These are phyloP conservation scores for Zaprionus camerounensis DNA, from an alignment of 1,140 invertebrate species.

Conservation along the genomic window DNA sequence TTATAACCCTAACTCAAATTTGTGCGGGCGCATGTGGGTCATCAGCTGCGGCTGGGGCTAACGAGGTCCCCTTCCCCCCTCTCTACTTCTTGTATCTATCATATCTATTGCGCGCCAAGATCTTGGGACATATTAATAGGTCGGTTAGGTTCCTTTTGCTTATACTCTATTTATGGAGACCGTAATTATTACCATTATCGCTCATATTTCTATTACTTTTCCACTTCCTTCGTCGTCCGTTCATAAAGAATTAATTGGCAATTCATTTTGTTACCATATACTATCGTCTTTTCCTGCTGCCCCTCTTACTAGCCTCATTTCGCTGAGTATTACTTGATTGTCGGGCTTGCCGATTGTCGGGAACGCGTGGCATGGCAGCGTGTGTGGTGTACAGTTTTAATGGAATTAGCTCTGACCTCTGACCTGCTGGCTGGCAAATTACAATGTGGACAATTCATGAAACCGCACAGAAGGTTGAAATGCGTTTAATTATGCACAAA, in stretches of 20 bases:
- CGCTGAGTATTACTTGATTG: conserved; percentile 27
- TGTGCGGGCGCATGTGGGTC: conserved; percentile 4
- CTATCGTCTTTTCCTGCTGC: conserved; percentile 29
- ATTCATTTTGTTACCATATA: conserved; percentile 64
- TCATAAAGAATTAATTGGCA: conserved; percentile 75
- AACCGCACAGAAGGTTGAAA: conserved; percentile 41
- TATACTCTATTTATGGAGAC: not conserved
- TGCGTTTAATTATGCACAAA: conserved; percentile 69
- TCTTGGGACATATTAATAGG: not conserved
- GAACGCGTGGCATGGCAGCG: not conserved
- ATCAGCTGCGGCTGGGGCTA: conserved; percentile 3
- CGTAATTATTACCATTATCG: conserved; percentile 5
- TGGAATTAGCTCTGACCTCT: conserved; percentile 60
- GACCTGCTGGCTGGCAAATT: conserved; percentile 72
- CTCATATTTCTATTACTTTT: conserved; percentile 11
- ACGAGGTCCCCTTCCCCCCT: not conserved
- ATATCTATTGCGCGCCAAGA: conserved; percentile 1
- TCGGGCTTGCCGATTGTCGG: conserved; percentile 27
- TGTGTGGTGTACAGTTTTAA: conserved; percentile 43
- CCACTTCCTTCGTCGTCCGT: not conserved
- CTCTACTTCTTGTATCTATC: not conserved
- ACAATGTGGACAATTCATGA: conserved; percentile 51
- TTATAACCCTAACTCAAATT: conserved; percentile 7
- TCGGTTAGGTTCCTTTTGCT: not conserved
- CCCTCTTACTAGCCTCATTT: not conserved